Base-by-base conservation (phyloP, 2,113 vertebrate genomes). In the Malaclemys terrapin region DNA sequence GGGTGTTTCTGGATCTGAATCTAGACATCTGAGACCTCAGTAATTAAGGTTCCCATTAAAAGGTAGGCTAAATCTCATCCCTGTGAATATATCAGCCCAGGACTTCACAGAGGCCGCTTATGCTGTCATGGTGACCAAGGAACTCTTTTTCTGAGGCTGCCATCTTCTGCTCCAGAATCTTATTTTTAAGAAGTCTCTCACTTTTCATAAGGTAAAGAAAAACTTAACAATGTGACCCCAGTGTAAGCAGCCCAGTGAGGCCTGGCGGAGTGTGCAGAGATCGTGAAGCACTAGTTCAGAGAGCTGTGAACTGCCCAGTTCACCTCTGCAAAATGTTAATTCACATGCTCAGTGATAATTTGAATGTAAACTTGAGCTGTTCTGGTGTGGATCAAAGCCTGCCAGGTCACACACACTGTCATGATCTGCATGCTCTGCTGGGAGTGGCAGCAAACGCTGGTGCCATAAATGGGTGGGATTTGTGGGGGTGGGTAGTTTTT, bases 251-350 rank as follows among this genome's bases (percentile, higher is more conserved):
- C 20, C 17, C 7, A 20, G 19, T 54, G 53, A 79, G 49, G 49
- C 27, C 24, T 49, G 52, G 76, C 85, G 76, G 42, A 49, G 12
- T 0, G 0, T 56, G 52, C 22, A 29, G 62, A 84, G 29, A 42
- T 27, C 27, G 0, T 2, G 52, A 22, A 93, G 29, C 65, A 93
- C 89, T 29, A 85, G 54, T 62, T 93, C 35, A 0, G 0, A 89
- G 82, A 62, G 87, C 38, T 59, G 87, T 80, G 88, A 94, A 42
- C 2, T n/a, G 20, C 1, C 31, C 85, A 4, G 9, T 50, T 95
- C 86, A 87, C 49, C 54, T 84, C 45, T 35, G 94, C 29, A 6
- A 20, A 92, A 17, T 10, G 82, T 25, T 53, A 31, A 25, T 1
- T 1, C 52, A 92, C 47, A 17, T 52, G 52, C 52, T 19, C 16